Percentiles rank a stretch among this genome's conserved stretches.
Conservation (phyloP, 2,797 vertebrate species). For the Perodicticus potto region DNA sequence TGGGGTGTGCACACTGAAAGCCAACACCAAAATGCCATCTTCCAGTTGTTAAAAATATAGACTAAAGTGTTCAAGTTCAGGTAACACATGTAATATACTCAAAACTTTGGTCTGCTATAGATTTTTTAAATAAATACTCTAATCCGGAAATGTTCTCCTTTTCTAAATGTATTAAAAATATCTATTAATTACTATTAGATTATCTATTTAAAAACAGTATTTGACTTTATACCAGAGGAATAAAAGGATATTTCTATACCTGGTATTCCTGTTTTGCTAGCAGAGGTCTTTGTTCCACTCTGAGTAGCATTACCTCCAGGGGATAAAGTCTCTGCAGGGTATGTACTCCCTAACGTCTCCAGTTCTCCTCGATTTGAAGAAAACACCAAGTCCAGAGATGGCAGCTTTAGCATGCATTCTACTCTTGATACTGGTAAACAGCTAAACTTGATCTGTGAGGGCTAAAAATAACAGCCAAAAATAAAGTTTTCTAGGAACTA, state of each 20-base stretch:
- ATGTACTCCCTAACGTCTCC: conserved; percentile 91
- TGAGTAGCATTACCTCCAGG: conserved; percentile 87
- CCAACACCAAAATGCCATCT: neutral
- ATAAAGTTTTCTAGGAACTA: conserved; percentile 47
- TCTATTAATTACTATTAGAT: neutral
- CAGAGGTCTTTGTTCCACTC: conserved; percentile 90
- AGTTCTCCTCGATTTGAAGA: conserved; percentile 98
- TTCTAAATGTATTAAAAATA: conserved; percentile 22
- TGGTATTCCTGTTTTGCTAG: conserved; percentile 90
- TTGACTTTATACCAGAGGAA: neutral
- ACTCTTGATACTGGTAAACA: conserved; percentile 98
- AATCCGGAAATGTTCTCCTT: conserved; percentile 7
- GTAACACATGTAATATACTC: conserved; percentile 26
- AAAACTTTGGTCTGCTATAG: neutral
- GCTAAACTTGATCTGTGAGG: conserved; percentile 99
- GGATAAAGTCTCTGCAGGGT: conserved; percentile 89
- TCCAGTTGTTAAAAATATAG: neutral
- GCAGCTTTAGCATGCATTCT: conserved; percentile 98
- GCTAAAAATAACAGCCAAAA: conserved; percentile 87
- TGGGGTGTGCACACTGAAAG: neutral
- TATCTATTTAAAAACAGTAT: neutral
- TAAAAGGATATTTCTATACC: conserved; percentile 86
- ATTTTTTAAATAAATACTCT: conserved; percentile 4
- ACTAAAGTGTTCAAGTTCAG: neutral
- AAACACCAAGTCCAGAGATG: conserved; percentile 98